Conservation (phyloP, 2,797 vertebrate genomes). For the Hyperoplus immaculatus region DNA sequence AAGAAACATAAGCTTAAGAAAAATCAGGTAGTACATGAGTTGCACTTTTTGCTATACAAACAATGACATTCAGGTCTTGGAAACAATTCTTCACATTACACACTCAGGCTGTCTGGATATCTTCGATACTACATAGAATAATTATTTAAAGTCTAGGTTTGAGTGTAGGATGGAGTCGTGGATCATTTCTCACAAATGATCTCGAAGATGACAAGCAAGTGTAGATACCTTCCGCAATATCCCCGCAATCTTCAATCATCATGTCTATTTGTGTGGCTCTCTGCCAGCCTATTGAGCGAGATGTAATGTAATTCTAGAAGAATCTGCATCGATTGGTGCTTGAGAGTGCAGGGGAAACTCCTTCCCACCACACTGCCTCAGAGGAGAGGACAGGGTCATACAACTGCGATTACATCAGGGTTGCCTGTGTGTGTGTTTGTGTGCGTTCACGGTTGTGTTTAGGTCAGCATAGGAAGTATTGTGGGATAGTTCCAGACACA, state of each 20-base stretch:
- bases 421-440: conserved; percentile 29
- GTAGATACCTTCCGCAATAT: conserved; percentile 40
- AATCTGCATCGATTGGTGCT: conserved; percentile 71
- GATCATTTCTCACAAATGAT: conserved; percentile 24
- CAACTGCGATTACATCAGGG: conserved; percentile 44
- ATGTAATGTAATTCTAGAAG: conserved; percentile 76
- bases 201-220: conserved; percentile 24
- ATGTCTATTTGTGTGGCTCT: conserved; percentile 59
- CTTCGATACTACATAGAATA: neutral
- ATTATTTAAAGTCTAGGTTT: neutral
- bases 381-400: conserved; percentile 74
- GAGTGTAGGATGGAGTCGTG: neutral
- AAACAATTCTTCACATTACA: neutral
- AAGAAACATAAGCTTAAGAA: neutral
- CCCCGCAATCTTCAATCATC: conserved; percentile 41
- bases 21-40: neutral
- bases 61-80: neutral
- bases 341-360: conserved; percentile 73
- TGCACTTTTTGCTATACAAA: neutral
- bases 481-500: conserved; percentile 23
- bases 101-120: neutral
- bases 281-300: conserved; percentile 62
- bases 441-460: neutral
- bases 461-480: neutral
- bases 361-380: conserved; percentile 58